Evolutionary conservation across 2,888 invertebrate species (phyloP), one percentile per base, ranked within the genome.

Genomic region (Aplocera efformata): DNA sequence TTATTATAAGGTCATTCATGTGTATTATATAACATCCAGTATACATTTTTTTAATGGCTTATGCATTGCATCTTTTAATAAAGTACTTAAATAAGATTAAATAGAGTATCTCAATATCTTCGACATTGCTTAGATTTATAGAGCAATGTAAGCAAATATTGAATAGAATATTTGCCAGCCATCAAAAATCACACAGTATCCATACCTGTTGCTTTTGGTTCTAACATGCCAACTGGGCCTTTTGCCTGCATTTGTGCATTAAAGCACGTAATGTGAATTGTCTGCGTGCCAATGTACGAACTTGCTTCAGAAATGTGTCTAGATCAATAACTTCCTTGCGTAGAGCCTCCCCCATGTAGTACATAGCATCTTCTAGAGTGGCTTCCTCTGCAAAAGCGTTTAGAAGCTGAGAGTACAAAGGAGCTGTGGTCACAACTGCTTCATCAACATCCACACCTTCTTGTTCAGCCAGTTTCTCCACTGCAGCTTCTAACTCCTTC

Each of bases 341-440:
- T 46, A 99, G 81, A 6, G 97, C 98, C 88, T 98, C 98, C 6
- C 98, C 98, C 83, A 99, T 93, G 74, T 98, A 98, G 78, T 99
- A 99, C 70, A 99, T 98, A 47, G 98, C 96, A 90, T 99, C 99
- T 89, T 99, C 99, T 35, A 96, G 92, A 8, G 99, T 98, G 49
- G 98, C 97, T 89, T 99, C 99, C 80, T 99, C 98, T 32, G 98
- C 97, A 88, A 96, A 98, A 27, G 97, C 94, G 81, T 95, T 96
- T 47, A 98, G 82, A 67, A 99, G 92, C 94, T 98, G 98, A 83
- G 96, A 96, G 72, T 98, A 98, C 30, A 99, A 86, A 0, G 99
- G 98, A 11, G 98, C 96, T 37, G 98, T 97, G 1, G 98, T 98
- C 10, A 96, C 96, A 22, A 99, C 98, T 40, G 98, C 98, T 73